Base-by-base conservation (phyloP, 2,113 vertebrate species). In the Microcebus griseorufus region DNA sequence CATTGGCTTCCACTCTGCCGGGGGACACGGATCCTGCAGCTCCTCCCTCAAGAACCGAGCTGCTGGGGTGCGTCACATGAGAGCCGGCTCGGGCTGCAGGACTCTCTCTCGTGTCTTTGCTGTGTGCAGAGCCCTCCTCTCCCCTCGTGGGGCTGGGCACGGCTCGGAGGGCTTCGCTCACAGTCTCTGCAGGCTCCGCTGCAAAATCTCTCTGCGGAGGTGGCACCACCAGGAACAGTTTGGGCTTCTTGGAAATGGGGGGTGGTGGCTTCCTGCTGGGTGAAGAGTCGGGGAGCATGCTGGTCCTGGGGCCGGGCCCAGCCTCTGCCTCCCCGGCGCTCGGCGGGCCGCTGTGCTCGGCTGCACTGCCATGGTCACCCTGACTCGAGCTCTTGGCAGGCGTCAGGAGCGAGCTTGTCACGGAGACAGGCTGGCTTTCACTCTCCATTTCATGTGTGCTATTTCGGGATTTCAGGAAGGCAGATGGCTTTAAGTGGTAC, bases 171-270 rank as follows among this genome's bases (percentile, higher is more conserved):
- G 97, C 92, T 98, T 97, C 97, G 39, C 95, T 98, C 97, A 80
- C 97, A 96, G 98, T 96, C 97, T 98, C 98, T 90, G 88, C 85
- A 96, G 98, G 98, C 97, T 99, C 98, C 67, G 39, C 98, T 58
- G 97, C 62, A 93, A 96, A 96, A 97, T 98, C 98, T 96, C 98
- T 97, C 92, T 99, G 98, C 80, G 98, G 98, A 93, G 98, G 98
- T 95, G 99, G 98, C 93, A 99, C 98, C 96, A 98, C 92, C 2
- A 99, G 98, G 51, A 99, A 98, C 90, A 99, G 98, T 98, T 99
- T 99, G 98, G 99, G 99, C 97, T 99, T 99, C 99, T 99, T 99
- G 91, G 99, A 99, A 97, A 99, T 96, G 79, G 98, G 98, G 92
- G 99, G 99, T 12, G 99, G 99, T 12, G 99, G 99, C 93, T 99